Evolutionary conservation across 2,888 invertebrate genomes (phyloP), one percentile per base, ranked within the genome.

Genomic region (Pristionchus japonicus): DNA sequence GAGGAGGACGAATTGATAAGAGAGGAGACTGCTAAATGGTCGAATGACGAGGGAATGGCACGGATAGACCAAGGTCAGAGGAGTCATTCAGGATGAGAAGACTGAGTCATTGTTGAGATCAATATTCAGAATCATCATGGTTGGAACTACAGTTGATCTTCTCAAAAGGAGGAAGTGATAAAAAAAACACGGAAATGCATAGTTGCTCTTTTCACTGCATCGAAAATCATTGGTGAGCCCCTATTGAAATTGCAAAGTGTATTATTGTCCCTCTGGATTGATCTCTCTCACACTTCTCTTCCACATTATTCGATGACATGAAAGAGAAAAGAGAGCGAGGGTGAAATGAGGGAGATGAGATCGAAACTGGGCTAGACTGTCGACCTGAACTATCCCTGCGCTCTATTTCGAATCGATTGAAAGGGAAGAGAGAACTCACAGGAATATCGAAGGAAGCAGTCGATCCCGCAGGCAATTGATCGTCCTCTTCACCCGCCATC

Each of bases 321-420:
- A 27, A 61, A 84, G 57, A 84, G 61, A 61, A 61, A 61, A 37
- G 84, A 61, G 47, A 49, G n/a, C 47, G 47, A 82, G 82, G 49
- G n/a, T 37, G 70, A 49, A 70, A 86, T 31, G 70, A 49, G 86
- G 37, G 13, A 31, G 70, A 49, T 47, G 70, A 70, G 86, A 57
- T 57, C 43, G 86, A 86, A 86, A 86, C 86, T 86, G 61, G 86
- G 86, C 70, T 86, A 86, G n/a, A 15, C 86, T 20, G 67, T 15
- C n/a, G 34, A 1, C 20, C 49, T 49, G n/a, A 27, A 77, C 47
- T 74, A 74, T 82, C 15, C 49, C 47, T 49, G 52, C 40, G n/a
- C n/a, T 82, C 82, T 49, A 82, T 82, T 52, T 47, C 17, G 17
- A 4, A 49, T 84, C 17, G 43, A 61, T 57, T 31, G 43, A 27